These are phyloP conservation scores for Notothenia rossii DNA, from an alignment of 2,113 vertebrate genomes.

Conservation along the genomic window DNA sequence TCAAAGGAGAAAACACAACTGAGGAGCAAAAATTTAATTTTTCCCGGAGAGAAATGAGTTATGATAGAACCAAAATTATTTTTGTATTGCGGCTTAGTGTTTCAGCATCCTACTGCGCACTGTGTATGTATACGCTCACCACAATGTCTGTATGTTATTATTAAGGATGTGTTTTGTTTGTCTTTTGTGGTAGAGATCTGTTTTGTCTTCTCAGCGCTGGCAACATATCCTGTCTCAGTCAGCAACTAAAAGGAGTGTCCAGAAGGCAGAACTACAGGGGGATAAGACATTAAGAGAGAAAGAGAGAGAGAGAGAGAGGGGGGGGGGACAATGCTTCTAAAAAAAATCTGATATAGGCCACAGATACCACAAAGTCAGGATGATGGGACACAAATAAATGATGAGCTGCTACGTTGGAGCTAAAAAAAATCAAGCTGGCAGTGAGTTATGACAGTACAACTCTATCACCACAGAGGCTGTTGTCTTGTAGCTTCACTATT, in stretches of 20 bases:
- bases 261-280: slow-evolving; percentile 75
- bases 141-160: slow-evolving; percentile 57
- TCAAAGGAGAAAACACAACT: slow-evolving; percentile 36
- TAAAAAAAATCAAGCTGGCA: slow-evolving; percentile 29
- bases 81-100: slow-evolving; percentile 21
- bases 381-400: slow-evolving; percentile 67
- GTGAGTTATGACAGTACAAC: slow-evolving; percentile 23
- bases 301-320: neutral
- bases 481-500: slow-evolving; percentile 22
- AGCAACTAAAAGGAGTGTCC: slow-evolving; percentile 73
- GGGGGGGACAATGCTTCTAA: slow-evolving; percentile 13
- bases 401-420: slow-evolving; percentile 49
- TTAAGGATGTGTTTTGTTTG: slow-evolving; percentile 69
- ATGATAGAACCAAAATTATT: slow-evolving; percentile 1
- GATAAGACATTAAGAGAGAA: slow-evolving; percentile 47
- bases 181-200: slow-evolving; percentile 65
- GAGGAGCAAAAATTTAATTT: slow-evolving; percentile 24
- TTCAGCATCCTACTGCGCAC: slow-evolving; percentile 9
- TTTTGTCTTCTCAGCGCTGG: slow-evolving; percentile 72
- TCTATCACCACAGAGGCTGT: slow-evolving; percentile 4
- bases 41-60: slow-evolving; percentile 15
- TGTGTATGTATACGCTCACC: slow-evolving; percentile 41
- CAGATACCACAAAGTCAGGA: slow-evolving; percentile 48
- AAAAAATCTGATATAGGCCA: slow-evolving; percentile 45
- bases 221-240: slow-evolving; percentile 72